Evolutionary conservation across 2,888 invertebrate genomes (phyloP).

Genomic region (Trachelus iudaicus): DNA sequence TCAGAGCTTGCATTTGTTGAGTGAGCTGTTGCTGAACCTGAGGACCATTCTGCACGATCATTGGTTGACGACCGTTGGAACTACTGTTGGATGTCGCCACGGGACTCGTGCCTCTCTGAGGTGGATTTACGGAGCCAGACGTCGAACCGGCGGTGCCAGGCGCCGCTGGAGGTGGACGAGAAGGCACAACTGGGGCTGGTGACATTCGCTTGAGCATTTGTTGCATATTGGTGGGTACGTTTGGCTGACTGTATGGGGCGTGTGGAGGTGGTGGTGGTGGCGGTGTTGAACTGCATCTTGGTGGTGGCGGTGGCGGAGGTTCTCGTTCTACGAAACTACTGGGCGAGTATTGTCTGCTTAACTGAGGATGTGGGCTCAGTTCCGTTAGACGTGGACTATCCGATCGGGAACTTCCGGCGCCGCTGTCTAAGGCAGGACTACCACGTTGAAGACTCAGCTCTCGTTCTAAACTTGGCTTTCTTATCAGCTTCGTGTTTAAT

Average conservation of each 20-base stretch:
- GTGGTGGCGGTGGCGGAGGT: slow-evolving; percentile 80
- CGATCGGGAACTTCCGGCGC: slow-evolving; percentile 88
- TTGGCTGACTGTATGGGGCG: slow-evolving; percentile 66
- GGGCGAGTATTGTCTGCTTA: slow-evolving; percentile 80
- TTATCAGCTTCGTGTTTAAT: slow-evolving; percentile 76
- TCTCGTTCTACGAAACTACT: slow-evolving; percentile 71
- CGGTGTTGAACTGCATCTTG: slow-evolving; percentile 78
- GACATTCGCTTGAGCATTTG: slow-evolving; percentile 83
- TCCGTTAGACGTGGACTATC: slow-evolving; percentile 85
- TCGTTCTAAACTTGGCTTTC: slow-evolving; percentile 90
- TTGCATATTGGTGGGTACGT: slow-evolving; percentile 75
- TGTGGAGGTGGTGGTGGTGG: slow-evolving; percentile 72
- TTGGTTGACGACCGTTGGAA: slow-evolving; percentile 75
- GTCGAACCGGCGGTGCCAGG: slow-evolving; percentile 63
- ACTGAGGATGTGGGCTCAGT: slow-evolving; percentile 72
- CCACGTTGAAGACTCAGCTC: slow-evolving; percentile 82
- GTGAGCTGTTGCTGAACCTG: slow-evolving; percentile 86
- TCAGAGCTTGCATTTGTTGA: slow-evolving; percentile 89
- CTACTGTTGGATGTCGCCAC: slow-evolving; percentile 67
- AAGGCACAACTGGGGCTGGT: slow-evolving; percentile 77
- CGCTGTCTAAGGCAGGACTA: slow-evolving; percentile 89
- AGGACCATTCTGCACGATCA: slow-evolving; percentile 85
- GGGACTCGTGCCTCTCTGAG: slow-evolving; percentile 80
- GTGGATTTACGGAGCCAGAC: slow-evolving; percentile 64
- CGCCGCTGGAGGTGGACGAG: slow-evolving; percentile 75